Conservation (phyloP, 2,113 vertebrate species). For the Echinops telfairi region DNA sequence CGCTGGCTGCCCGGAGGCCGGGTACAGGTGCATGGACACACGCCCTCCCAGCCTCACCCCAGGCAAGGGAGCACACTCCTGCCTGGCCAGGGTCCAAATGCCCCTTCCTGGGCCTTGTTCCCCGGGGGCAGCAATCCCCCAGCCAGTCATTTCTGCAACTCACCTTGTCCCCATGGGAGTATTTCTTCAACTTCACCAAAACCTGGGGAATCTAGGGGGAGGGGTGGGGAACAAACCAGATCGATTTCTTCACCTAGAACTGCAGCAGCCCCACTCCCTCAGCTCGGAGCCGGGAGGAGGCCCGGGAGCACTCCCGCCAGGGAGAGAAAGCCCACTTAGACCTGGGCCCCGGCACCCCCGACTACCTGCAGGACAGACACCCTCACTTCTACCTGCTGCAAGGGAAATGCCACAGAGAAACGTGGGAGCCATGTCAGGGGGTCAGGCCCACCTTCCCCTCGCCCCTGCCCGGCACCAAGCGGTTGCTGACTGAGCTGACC, state of each 20-base stretch:
- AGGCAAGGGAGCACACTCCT: neutral
- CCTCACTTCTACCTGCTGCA: too few relatives aligned
- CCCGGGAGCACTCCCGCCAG: neutral
- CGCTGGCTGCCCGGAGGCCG: neutral
- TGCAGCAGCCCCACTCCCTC: neutral
- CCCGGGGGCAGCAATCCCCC: neutral
- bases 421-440: neutral
- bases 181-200: constrained; percentile 96
- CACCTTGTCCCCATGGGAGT: constrained; percentile 95
- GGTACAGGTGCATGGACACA: fast-evolving
- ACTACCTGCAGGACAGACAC: too few relatives aligned
- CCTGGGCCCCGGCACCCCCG: too few relatives aligned
- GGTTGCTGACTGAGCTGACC: neutral
- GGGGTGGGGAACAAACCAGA: neutral
- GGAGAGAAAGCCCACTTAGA: too few relatives aligned
- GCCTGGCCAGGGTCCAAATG: neutral
- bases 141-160: constrained; percentile 48
- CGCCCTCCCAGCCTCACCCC: neutral
- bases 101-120: neutral
- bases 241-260: neutral
- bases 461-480: neutral
- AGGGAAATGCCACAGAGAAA: neutral
- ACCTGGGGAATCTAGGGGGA: constrained; percentile 95
- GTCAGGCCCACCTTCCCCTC: neutral
- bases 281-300: neutral